Percentiles rank a stretch among this genome's conserved stretches.
Conservation (phyloP, 2,113 vertebrate genomes). For the Sarotherodon lohbergeri region DNA sequence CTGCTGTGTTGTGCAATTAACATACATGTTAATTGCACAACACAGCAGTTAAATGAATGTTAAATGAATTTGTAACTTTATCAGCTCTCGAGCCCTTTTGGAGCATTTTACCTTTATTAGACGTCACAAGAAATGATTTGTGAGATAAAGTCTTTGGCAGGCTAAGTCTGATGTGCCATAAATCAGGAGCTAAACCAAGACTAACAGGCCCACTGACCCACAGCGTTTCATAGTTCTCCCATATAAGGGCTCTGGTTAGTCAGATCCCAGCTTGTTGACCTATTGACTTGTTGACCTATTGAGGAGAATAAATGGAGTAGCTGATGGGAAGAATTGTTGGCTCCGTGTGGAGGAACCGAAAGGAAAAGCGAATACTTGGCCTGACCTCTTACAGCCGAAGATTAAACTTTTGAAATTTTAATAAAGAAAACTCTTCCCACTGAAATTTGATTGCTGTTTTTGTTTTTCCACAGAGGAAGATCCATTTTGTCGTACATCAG, state of each 20-base stretch:
- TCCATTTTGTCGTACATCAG: background rate
- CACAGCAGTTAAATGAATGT: too few species aligned
- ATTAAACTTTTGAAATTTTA: background rate
- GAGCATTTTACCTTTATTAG: background rate
- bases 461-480: constrained; percentile 36
- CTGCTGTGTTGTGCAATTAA: background rate
- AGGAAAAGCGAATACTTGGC: constrained; percentile 27
- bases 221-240: background rate
- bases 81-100: background rate
- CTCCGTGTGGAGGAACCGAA: background rate
- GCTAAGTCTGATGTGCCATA: background rate
- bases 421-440: background rate
- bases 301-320: background rate
- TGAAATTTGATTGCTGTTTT: constrained; percentile 3
- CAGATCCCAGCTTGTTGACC: constrained; percentile 17
- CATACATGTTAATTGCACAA: background rate
- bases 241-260: constrained; percentile 31
- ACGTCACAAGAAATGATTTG: background rate
- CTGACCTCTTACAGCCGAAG: background rate
- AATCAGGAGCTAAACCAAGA: background rate
- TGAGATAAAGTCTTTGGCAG: background rate
- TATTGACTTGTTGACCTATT: constrained; percentile 11
- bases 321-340: constrained; percentile 8
- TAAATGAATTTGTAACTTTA: background rate
- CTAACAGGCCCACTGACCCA: background rate